Conservation (phyloP, 2,113 vertebrate genomes). For the Pseudopodoces humilis region DNA sequence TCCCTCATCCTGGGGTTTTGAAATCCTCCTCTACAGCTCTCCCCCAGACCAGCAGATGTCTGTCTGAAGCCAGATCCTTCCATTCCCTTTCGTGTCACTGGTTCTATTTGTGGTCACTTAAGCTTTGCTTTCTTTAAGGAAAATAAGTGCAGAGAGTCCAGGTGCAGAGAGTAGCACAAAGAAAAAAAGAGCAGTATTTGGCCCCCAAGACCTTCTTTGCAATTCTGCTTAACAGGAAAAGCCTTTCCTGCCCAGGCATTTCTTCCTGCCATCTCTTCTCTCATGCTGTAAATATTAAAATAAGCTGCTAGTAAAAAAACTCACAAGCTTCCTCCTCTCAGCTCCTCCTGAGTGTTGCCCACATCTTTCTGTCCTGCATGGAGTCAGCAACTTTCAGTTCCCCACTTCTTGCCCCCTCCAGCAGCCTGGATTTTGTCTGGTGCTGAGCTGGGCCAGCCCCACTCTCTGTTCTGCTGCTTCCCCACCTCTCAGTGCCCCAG, state of each 20-base stretch:
- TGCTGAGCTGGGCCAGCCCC: neutral
- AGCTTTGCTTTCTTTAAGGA: neutral
- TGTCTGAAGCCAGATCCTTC: neutral
- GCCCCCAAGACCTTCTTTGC: neutral
- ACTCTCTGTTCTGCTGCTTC: neutral
- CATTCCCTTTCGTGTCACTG: neutral
- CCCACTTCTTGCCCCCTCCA: neutral
- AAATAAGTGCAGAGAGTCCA: neutral
- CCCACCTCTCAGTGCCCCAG: neutral
- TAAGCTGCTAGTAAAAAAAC: neutral
- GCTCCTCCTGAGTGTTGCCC: neutral
- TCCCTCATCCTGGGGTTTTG: neutral
- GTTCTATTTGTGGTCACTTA: neutral
- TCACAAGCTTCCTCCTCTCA: neutral
- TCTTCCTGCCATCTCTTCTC: neutral
- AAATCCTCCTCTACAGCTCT: neutral
- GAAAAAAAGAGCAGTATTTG: neutral
- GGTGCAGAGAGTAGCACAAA: neutral
- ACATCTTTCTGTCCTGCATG: neutral
- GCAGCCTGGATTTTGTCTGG: fast-evolving
- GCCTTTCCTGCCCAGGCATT: neutral
- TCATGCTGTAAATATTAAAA: neutral
- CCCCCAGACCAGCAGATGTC: fast-evolving
- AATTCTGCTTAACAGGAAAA: neutral
- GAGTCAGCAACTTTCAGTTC: constrained; percentile 14